Percentiles rank a stretch among this genome's conserved stretches.
phyloP scores from a whole-genome alignment of 2,797 vertebrate species.

The Lacerta bilineata region DNA sequence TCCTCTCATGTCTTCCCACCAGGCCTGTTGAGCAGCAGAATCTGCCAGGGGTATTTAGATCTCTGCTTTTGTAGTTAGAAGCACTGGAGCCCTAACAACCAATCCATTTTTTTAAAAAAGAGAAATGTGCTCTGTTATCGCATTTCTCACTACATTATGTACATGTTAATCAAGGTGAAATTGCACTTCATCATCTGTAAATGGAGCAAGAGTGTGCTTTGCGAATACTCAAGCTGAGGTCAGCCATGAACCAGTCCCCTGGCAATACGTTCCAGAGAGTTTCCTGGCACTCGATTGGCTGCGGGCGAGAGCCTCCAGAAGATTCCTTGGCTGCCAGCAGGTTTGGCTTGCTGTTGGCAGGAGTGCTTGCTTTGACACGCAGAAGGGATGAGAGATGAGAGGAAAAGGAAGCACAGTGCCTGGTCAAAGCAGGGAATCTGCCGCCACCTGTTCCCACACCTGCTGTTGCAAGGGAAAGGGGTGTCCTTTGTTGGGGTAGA shows the following conservation, averaged over 20 bases:
- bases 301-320: background rate
- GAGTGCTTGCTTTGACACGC: background rate
- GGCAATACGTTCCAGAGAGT: background rate
- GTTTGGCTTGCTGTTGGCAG: background rate
- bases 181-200: conserved; percentile 51
- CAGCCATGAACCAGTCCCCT: conserved; percentile 22
- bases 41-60: background rate
- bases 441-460: background rate
- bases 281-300: background rate
- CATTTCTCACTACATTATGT: conserved; percentile 62
- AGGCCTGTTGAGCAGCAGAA: background rate
- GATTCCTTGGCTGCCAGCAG: background rate
- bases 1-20: background rate
- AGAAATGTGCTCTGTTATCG: conserved; percentile 54
- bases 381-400: too few species aligned
- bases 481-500: too few species aligned
- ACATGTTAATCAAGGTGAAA: conserved; percentile 73
- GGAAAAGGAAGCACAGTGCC: too few species aligned
- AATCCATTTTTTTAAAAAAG: conserved; percentile 57
- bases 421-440: background rate
- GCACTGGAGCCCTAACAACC: conserved; percentile 21
- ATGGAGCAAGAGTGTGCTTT: conserved; percentile 59
- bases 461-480: background rate
- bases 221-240: conserved; percentile 49
- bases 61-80: conserved; percentile 21